Evolutionary conservation across 2,888 invertebrate species (phyloP), one percentile per base, ranked within the genome.

Genomic region (Tetragnatha montana): DNA sequence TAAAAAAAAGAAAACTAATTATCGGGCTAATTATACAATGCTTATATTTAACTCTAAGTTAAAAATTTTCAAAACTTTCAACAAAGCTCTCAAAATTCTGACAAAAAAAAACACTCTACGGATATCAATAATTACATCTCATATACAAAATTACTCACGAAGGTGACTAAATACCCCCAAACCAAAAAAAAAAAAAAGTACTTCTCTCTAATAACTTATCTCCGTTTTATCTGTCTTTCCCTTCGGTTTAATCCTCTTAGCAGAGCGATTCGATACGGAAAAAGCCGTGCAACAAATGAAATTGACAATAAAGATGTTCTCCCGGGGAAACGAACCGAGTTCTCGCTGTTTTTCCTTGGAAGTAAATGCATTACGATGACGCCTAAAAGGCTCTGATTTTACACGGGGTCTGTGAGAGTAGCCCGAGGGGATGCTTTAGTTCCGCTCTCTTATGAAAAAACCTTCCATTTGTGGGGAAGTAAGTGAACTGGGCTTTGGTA

Each of bases 231-330:
- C 35, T 70, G 73, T 81, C 71, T 71, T 49, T 73, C 22, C 71
- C 69, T 81, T 21, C n/a, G 81, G 19, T 14, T 49, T 81, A 81
- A 81, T 81, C 81, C 81, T 81, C 81, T 81, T 81, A 81, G 50
- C 50, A 51, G 73, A 81, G 81, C 22, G 71, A 81, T 81, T 81
- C 50, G 8, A 14, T 21, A 81, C 49, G 22, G 22, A 21, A 68
- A 73, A 71, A 81, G 70, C 50, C 71, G 51, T 19, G 71, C 71
- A 81, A 81, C 81, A 71, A 81, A 81, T 81, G 81, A 81, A 81
- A 81, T 81, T 81, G 81, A 81, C 81, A 81, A 81, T 81, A 81
- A 81, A 81, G 81, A 73, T 73, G 71, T 81, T 51, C 81, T 22
- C 71, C 8, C 10, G 47, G 71, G n/a, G 79, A 79, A 8, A 6